Percentiles rank a stretch among this genome's conserved stretches.
Evolutionary conservation across 2,797 vertebrate species (phyloP).

Genomic region (Scolopax bukidnonensis): DNA sequence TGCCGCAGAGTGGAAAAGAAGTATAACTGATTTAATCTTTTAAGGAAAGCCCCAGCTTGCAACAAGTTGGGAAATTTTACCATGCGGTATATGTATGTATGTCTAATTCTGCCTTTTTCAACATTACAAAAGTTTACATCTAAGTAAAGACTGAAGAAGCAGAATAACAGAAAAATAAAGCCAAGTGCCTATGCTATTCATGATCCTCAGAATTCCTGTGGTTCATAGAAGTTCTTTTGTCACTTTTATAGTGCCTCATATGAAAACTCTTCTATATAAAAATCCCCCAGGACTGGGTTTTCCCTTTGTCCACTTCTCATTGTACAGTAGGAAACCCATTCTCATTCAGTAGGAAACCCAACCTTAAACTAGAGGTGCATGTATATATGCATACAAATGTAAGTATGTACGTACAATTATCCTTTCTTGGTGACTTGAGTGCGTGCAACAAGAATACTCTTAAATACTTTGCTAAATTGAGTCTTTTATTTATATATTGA

Average conservation of each 20-base stretch:
- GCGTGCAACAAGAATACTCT: not conserved
- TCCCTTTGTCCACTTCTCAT: not conserved
- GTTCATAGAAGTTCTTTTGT: not conserved
- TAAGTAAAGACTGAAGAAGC: not conserved
- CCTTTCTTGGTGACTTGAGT: not conserved
- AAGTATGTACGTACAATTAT: not conserved
- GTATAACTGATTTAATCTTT: not conserved
- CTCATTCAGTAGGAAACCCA: not conserved
- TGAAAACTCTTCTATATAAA: not conserved
- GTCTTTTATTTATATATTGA: not conserved
- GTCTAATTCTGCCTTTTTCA: not conserved
- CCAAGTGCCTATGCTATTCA: not conserved
- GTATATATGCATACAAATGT: not conserved
- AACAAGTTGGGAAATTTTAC: not conserved
- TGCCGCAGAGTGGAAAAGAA: not conserved
- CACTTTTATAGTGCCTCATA: not conserved
- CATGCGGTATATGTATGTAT: rapidly evolving
- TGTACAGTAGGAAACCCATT: not conserved
- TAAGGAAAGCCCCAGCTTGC: not conserved
- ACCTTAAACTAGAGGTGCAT: not conserved
- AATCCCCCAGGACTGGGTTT: not conserved
- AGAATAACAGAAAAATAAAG: not conserved
- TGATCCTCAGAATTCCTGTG: not conserved
- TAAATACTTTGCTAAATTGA: not conserved
- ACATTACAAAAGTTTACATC: not conserved